phyloP scores from a whole-genome alignment of 2,113 vertebrate genomes.

The Thamnaconus septentrionalis region DNA sequence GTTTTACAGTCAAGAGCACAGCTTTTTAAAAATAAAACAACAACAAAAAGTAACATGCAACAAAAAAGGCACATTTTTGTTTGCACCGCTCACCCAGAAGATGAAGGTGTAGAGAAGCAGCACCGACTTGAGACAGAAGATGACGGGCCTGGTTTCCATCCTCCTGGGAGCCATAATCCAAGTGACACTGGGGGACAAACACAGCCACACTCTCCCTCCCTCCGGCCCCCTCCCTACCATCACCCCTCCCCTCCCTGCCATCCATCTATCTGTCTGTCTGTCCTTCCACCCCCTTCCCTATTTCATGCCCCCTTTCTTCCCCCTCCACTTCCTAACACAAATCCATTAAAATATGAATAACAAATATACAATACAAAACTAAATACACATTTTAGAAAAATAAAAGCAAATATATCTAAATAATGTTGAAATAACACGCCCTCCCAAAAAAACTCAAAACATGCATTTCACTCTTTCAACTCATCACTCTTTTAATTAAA shows the following conservation, averaged over 20 bases:
- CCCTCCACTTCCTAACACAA: not conserved
- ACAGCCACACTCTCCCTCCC: not conserved
- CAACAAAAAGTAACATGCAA: not conserved
- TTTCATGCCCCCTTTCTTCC: not conserved
- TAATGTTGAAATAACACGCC: no score
- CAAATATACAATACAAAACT: no score
- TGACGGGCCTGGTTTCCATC: constrained; percentile 92
- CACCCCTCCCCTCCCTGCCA: not conserved
- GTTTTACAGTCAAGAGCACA: not conserved
- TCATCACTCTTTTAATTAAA: no score
- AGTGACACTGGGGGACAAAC: not conserved
- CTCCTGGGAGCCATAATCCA: constrained; percentile 86
- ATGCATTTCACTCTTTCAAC: no score
- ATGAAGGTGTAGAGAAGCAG: constrained; percentile 91
- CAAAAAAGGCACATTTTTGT: no score
- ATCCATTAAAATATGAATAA: no score
- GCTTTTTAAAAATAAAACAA: not conserved
- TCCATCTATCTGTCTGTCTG: not conserved
- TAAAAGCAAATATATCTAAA: no score
- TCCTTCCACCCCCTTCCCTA: not conserved
- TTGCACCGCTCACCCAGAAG: constrained; percentile 84
- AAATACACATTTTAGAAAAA: no score
- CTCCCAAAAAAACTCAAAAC: no score
- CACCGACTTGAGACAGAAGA: constrained; percentile 89
- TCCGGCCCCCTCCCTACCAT: not conserved